Conservation (phyloP, 2,888 invertebrate genomes). For the Timema cristinae region DNA sequence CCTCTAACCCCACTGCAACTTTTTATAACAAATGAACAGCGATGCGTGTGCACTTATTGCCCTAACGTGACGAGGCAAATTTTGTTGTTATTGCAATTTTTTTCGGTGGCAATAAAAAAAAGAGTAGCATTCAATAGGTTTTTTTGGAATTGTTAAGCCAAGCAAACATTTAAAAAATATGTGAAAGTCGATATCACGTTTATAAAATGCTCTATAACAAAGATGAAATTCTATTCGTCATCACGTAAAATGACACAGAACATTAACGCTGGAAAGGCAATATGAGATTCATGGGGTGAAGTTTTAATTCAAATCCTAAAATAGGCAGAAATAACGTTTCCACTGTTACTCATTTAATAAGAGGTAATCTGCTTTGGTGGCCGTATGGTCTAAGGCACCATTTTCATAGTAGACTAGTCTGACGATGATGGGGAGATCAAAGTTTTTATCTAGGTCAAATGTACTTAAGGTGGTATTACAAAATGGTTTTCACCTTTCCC, state of each 20-base stretch:
- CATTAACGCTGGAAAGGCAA: too few relatives aligned
- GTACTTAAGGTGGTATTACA: too few relatives aligned
- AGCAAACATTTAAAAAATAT: conserved; percentile 13
- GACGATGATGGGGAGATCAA: too few relatives aligned
- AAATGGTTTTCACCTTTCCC: too few relatives aligned
- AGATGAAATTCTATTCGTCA: conserved; percentile 15
- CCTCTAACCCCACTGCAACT: background rate
- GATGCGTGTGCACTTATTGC: conserved; percentile 16
- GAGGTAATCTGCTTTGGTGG: too few relatives aligned
- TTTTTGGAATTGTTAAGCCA: conserved; percentile 3
- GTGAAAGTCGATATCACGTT: conserved; percentile 1
- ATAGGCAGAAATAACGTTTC: too few relatives aligned
- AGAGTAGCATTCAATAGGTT: background rate
- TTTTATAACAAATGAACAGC: conserved; percentile 15
- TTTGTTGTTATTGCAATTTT: conserved; percentile 16
- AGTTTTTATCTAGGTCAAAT: too few relatives aligned
- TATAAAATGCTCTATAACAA: background rate
- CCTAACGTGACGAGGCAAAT: conserved; percentile 12
- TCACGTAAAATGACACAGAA: conserved; percentile 1
- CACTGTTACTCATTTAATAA: too few relatives aligned
- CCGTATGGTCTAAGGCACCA: too few relatives aligned
- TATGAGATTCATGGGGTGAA: too few relatives aligned
- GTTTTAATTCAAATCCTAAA: too few relatives aligned
- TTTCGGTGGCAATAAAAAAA: background rate
- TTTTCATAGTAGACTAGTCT: too few relatives aligned